These are phyloP conservation scores for Phania funesta DNA, from an alignment of 2,888 invertebrate species.

Conservation along the genomic window DNA sequence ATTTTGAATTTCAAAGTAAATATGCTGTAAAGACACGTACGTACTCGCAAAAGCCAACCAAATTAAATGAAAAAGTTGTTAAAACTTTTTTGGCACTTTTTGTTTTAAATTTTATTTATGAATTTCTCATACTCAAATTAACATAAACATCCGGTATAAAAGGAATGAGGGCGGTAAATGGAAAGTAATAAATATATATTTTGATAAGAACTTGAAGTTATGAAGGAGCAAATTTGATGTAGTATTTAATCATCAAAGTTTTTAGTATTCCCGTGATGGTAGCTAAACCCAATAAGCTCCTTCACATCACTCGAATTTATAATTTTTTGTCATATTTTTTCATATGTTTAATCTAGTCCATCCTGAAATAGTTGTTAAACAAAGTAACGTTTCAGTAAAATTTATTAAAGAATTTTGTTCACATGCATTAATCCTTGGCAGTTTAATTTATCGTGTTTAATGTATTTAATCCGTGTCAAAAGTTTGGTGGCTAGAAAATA, in stretches of 20 bases:
- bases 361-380: not conserved
- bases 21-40: not conserved
- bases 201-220: too few species aligned
- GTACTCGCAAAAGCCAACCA: not conserved
- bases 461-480: too few species aligned
- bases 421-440: too few species aligned
- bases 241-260: too few species aligned
- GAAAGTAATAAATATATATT: too few species aligned
- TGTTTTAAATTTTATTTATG: constrained; percentile 1
- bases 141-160: not conserved
- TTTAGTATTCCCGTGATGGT: too few species aligned
- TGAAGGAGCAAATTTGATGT: too few species aligned
- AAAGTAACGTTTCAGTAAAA: constrained; percentile 15
- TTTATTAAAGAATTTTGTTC: not conserved
- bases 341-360: not conserved
- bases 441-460: too few species aligned
- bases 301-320: too few species aligned
- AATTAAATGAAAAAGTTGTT: constrained; percentile 19
- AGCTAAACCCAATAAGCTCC: too few species aligned
- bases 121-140: not conserved
- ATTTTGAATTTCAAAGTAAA: not conserved
- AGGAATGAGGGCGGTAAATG: not conserved
- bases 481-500: too few species aligned
- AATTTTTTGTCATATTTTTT: not conserved
- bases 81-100: constrained; percentile 22